Evolutionary conservation across 2,797 vertebrate species (phyloP).

Genomic region (Pagetopsis macropterus): DNA sequence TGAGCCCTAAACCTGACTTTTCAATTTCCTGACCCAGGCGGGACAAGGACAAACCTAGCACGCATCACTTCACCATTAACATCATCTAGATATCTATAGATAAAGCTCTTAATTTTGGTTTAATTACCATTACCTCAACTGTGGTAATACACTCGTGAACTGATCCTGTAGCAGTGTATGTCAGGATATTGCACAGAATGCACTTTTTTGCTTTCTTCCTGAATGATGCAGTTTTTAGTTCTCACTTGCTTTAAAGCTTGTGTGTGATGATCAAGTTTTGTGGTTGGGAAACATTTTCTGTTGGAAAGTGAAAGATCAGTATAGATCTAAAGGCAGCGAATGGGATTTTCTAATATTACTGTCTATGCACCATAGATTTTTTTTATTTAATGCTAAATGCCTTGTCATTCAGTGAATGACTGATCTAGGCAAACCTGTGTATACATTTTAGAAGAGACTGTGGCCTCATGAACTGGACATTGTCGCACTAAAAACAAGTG

Average conservation of each 20-base stretch:
- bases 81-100: slow-evolving; percentile 48
- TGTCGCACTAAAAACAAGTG: slow-evolving; percentile 40
- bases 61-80: slow-evolving; percentile 48
- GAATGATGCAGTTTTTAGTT: slow-evolving; percentile 66
- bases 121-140: slow-evolving; percentile 69
- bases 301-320: slow-evolving; percentile 35
- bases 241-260: slow-evolving; percentile 54
- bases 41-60: slow-evolving; percentile 33
- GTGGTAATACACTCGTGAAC: slow-evolving; percentile 55
- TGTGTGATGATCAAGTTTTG: slow-evolving; percentile 62
- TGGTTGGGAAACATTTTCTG: slow-evolving; percentile 56
- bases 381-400: slow-evolving; percentile 60
- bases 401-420: slow-evolving; percentile 80
- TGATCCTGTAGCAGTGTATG: slow-evolving; percentile 69
- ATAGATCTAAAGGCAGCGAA: slow-evolving; percentile 51
- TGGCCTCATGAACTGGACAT: slow-evolving; percentile 37
- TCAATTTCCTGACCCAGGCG: slow-evolving; percentile 21
- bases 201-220: slow-evolving; percentile 76
- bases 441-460: slow-evolving; percentile 55
- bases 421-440: slow-evolving; percentile 61
- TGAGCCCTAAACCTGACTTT: slow-evolving; percentile 50
- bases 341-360: slow-evolving; percentile 64
- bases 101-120: slow-evolving; percentile 54
- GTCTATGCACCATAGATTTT: slow-evolving; percentile 79
- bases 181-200: slow-evolving; percentile 76